Percentiles rank a stretch among this genome's conserved stretches.
Evolutionary conservation across 2,113 vertebrate genomes (phyloP).

Genomic region (Calypte anna): DNA sequence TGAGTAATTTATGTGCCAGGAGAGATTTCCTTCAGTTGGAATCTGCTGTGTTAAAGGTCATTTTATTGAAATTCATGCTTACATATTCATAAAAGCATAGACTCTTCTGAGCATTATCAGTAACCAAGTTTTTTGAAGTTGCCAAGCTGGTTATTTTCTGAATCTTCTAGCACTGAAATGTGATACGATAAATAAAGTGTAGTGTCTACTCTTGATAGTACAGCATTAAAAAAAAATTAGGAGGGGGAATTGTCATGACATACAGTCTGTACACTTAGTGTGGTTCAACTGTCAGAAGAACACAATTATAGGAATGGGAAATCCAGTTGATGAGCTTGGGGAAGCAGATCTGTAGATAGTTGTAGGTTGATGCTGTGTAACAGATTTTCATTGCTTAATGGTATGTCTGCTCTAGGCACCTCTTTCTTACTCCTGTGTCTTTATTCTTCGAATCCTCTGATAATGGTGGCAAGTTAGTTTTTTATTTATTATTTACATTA

Average conservation of each 20-base stretch:
- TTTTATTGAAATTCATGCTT: slow-evolving; percentile 38
- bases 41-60: slow-evolving; percentile 40
- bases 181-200: not conserved
- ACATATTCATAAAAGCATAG: not conserved
- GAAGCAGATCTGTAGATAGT: not conserved
- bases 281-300: not conserved
- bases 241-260: not conserved
- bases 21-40: slow-evolving; percentile 6
- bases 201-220: not conserved
- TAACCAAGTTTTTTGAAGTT: not conserved
- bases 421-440: not conserved
- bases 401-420: not conserved
- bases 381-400: not conserved
- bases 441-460: not conserved
- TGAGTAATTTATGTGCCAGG: slow-evolving; percentile 44
- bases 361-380: not conserved
- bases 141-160: not conserved
- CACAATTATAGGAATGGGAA: not conserved
- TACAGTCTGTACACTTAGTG: not conserved
- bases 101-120: not conserved
- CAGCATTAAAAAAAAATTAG: not conserved
- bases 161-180: not conserved
- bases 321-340: not conserved
- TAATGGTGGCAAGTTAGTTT: not conserved
- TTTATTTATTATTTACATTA: not conserved